Evolutionary conservation across 53 echinoderm and acorn worm genomes (phyloP).

Genomic region (Astropecten irregularis): DNA sequence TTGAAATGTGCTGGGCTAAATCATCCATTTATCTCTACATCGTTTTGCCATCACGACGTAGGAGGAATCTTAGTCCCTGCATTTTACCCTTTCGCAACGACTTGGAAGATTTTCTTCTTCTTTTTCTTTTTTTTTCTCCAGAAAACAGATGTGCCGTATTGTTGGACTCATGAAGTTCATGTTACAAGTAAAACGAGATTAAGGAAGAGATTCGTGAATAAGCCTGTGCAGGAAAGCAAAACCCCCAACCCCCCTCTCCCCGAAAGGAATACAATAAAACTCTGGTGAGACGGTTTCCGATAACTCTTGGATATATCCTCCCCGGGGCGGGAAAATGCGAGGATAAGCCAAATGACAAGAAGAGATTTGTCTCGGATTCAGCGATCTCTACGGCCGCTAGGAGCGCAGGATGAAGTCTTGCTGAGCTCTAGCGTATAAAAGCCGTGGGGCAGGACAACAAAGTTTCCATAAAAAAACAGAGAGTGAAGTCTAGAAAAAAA

Average conservation of each 20-base stretch:
- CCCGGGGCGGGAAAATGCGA: conserved; percentile 2
- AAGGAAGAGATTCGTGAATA: not conserved
- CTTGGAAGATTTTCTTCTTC: too few relatives aligned
- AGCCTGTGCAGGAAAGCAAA: conserved; percentile 3
- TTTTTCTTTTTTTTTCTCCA: too few relatives aligned
- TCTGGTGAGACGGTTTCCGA: not conserved
- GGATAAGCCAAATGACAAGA: conserved; percentile 31
- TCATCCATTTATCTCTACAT: too few relatives aligned
- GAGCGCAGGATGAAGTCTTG: not conserved
- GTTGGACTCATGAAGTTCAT: not conserved
- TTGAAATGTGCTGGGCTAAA: too few relatives aligned
- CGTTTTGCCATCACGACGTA: too few relatives aligned
- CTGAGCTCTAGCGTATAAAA: not conserved
- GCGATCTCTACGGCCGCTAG: too few relatives aligned
- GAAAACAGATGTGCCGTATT: conserved; percentile 14
- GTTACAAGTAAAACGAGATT: not conserved
- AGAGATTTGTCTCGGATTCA: too few relatives aligned
- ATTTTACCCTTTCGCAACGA: too few relatives aligned
- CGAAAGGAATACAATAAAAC: too few relatives aligned
- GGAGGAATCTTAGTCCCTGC: too few relatives aligned
- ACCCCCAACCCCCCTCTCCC: not conserved
- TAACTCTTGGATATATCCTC: not conserved
- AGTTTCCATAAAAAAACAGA: conserved; percentile 1
- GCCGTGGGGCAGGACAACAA: conserved; percentile 11
- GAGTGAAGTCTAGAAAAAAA: not conserved